Evolutionary conservation across 2,113 vertebrate species (phyloP), one percentile per base, ranked within the genome.

Genomic region (Orthochromis malagaraziensis): DNA sequence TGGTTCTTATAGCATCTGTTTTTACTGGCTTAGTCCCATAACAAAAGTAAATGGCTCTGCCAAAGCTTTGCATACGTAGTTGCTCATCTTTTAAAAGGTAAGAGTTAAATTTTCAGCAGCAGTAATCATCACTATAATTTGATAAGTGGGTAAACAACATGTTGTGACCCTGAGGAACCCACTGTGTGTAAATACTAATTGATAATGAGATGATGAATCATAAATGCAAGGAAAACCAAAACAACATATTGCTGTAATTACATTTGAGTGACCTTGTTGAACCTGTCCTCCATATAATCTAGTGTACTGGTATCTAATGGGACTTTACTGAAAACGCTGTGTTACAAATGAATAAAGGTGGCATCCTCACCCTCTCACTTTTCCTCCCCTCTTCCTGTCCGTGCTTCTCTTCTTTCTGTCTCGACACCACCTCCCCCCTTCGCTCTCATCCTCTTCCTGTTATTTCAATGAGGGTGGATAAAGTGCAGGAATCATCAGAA

Each of bases 401-500:
- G 53, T n/a, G 35, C 29, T n/a, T 81, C 53, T 79, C 26, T 26
- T 45, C 53, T 58, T 54, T 51, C 33, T 26, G 26, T n/a, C 82
- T 70, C 63, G 5, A 10, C 24, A 40, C 68, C 21, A 1, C n/a
- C 45, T 16, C 65, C 11, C 79, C 4, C 54, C 21, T 31, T 73
- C 2, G 9, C 84, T n/a, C 70, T 57, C 79, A 5, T 14, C 81
- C 80, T 73, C 91, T 94, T 91, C 86, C 93, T 94, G 84, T 83
- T 65, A 77, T 91, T 92, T 90, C 8, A 83, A 19, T 7, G 40
- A 57, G 79, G 51, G 49, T 65, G 85, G 82, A 83, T 87, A 24
- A 92, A 95, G 89, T 88, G 89, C 70, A 81, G 85, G 84, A 88
- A 73, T 90, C 81, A 45, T 91, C 79, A 51, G 89, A 87, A 79